Evolutionary conservation across 2,797 vertebrate species (phyloP).

Genomic region (Scarus forsteni): DNA sequence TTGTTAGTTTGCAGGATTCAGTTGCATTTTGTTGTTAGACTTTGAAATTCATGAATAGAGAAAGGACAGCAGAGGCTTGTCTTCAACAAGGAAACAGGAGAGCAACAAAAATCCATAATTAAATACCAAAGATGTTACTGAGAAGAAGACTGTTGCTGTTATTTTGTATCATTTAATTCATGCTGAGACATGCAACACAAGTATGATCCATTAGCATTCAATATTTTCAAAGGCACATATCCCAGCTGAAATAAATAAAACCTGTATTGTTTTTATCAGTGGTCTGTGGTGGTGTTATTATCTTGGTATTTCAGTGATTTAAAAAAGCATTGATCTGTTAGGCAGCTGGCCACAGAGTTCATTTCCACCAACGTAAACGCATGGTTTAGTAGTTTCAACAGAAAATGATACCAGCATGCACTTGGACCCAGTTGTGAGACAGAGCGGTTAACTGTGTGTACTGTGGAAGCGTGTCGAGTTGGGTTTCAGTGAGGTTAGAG

Average conservation of each 20-base stretch:
- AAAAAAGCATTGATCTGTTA: conserved; percentile 5
- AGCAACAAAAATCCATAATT: conserved; percentile 27
- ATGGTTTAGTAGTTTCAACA: not conserved
- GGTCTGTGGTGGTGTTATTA: not conserved
- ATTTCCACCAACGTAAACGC: not conserved
- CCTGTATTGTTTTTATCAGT: not conserved
- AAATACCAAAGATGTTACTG: conserved; percentile 11
- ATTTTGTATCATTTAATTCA: not conserved
- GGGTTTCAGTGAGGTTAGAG: conserved; percentile 17
- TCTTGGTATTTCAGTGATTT: not conserved
- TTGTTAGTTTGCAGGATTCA: conserved; percentile 34
- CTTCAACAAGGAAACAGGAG: conserved; percentile 13
- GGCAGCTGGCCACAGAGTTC: conserved; percentile 24
- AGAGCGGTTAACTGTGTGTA: conserved; percentile 20
- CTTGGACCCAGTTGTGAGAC: conserved; percentile 11
- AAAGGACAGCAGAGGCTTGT: conserved; percentile 6
- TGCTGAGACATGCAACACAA: not conserved
- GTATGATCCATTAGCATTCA: not conserved
- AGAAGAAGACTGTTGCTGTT: conserved; percentile 16
- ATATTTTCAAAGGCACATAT: not conserved
- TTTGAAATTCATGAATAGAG: conserved; percentile 14
- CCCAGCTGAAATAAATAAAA: not conserved
- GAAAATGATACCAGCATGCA: conserved; percentile 7
- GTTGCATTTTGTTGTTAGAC: conserved; percentile 7
- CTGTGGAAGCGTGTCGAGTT: conserved; percentile 2